phyloP scores from a whole-genome alignment of 2,888 invertebrate genomes.

The Peribatodes rhomboidaria region DNA sequence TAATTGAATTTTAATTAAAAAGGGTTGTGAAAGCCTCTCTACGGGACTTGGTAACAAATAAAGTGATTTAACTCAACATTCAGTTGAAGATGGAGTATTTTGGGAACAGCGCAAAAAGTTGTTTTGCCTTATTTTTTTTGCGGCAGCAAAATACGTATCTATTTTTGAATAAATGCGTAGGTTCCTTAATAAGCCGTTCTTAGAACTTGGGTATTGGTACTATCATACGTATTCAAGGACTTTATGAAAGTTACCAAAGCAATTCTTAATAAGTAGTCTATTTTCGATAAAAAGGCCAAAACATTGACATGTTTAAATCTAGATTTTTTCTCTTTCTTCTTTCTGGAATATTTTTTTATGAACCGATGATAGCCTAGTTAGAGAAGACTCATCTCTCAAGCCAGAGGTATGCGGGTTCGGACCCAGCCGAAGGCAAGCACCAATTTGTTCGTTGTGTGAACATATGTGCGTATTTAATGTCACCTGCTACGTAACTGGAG shows the following conservation, averaged over 20 bases:
- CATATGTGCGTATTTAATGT: no score
- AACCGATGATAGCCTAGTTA: no score
- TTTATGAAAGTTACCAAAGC: not conserved
- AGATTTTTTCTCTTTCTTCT: not conserved
- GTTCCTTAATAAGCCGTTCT: not conserved
- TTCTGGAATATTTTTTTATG: not conserved
- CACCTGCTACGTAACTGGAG: no score
- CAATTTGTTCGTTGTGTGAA: no score
- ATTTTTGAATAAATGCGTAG: conserved; percentile 5
- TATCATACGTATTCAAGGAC: not conserved
- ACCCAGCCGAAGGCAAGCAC: no score
- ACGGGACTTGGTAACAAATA: conserved; percentile 31
- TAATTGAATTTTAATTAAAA: conserved; percentile 68
- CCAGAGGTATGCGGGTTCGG: no score
- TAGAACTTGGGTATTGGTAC: not conserved
- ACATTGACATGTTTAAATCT: no score
- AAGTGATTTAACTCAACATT: conserved; percentile 28
- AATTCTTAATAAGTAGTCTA: not conserved
- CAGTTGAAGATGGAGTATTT: conserved; percentile 9
- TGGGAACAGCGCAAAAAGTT: conserved; percentile 9
- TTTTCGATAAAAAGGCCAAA: no score
- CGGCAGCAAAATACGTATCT: not conserved
- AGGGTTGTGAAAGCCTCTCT: conserved; percentile 48
- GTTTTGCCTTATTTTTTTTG: not conserved
- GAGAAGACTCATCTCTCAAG: no score